These are phyloP conservation scores for Clamator glandarius DNA, from an alignment of 2,797 vertebrate genomes.

Conservation along the genomic window DNA sequence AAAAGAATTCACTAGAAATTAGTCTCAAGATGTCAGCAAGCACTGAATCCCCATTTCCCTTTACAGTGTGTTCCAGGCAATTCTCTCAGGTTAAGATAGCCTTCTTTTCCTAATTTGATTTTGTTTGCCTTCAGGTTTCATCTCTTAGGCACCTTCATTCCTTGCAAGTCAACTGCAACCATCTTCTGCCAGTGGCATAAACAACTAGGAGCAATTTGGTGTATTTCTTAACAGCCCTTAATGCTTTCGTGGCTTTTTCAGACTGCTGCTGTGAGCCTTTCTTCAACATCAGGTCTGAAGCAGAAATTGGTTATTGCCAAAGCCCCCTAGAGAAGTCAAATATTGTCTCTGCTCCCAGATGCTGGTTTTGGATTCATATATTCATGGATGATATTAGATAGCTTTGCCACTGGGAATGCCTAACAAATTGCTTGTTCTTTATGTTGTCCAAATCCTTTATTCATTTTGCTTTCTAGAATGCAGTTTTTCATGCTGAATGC, in stretches of 20 bases:
- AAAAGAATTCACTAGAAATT: neutral
- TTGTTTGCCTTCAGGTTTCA: neutral
- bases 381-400: neutral
- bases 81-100: neutral
- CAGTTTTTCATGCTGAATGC: neutral
- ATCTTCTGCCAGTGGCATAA: neutral
- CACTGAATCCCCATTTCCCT: neutral
- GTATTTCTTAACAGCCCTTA: neutral
- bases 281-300: neutral
- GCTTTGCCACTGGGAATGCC: slow-evolving; percentile 6
- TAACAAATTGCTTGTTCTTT: slow-evolving; percentile 11
- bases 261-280: neutral
- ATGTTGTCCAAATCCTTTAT: neutral
- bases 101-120: neutral
- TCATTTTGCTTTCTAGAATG: neutral
- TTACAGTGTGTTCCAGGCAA: neutral
- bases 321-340: neutral
- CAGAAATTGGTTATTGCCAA: neutral
- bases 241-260: neutral
- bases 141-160: neutral
- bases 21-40: neutral
- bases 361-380: neutral
- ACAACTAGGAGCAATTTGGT: neutral
- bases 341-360: neutral
- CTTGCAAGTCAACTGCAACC: neutral